These are phyloP conservation scores for Crocodylus rhombifer DNA, from an alignment of 2,797 vertebrate species.

Conservation along the genomic window DNA sequence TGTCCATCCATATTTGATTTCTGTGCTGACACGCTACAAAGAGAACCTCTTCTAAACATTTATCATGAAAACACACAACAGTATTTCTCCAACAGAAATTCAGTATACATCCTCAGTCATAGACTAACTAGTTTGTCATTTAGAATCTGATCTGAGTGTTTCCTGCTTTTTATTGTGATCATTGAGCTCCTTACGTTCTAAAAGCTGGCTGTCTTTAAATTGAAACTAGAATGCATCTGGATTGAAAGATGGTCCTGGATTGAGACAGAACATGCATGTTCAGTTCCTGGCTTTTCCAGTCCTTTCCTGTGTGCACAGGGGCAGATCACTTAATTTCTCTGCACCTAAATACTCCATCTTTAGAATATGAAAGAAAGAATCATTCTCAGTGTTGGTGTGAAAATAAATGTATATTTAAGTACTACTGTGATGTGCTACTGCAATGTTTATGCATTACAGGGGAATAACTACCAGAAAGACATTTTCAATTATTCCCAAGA, in stretches of 20 bases:
- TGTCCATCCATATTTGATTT: neutral
- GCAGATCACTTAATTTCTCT: neutral
- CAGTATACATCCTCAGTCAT: neutral
- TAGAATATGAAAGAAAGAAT: neutral
- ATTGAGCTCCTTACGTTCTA: neutral
- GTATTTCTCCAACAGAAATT: neutral
- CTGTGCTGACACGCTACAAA: neutral
- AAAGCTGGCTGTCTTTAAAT: neutral
- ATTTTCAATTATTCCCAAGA: neutral
- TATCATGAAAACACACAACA: neutral
- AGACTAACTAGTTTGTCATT: neutral
- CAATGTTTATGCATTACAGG: too few relatives aligned
- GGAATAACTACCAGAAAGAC: neutral
- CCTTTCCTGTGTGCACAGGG: neutral
- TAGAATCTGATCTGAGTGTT: neutral
- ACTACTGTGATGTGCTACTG: too few relatives aligned
- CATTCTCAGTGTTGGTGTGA: neutral
- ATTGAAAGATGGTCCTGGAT: neutral
- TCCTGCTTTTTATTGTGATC: neutral
- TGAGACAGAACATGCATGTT: neutral
- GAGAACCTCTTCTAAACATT: neutral
- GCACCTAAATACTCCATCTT: neutral
- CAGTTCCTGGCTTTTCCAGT: neutral
- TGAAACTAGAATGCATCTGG: neutral
- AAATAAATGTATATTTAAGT: too few relatives aligned